Conservation (phyloP, 2,888 invertebrate genomes). For the Gisinianus flammeolus region DNA sequence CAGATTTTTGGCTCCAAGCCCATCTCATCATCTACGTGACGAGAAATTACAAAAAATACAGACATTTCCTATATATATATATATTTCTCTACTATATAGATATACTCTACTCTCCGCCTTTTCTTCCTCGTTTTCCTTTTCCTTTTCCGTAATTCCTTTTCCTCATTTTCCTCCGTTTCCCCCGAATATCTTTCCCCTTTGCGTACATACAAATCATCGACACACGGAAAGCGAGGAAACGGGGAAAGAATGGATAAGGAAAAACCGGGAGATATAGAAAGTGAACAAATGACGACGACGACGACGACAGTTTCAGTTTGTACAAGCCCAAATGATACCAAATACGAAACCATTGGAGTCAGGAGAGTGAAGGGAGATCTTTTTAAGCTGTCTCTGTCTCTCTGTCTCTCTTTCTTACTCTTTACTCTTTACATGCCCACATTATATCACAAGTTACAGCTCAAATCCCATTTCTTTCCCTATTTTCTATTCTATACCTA, state of each 20-base stretch:
- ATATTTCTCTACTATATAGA: conserved; percentile 11
- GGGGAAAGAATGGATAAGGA: not conserved
- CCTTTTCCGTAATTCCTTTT: not conserved
- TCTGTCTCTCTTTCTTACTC: no score
- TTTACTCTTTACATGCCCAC: no score
- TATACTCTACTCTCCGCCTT: not conserved
- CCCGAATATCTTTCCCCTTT: not conserved
- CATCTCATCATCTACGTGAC: conserved; percentile 43
- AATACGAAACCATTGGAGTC: no score
- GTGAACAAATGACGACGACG: not conserved
- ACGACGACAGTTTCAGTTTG: not conserved
- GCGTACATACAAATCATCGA: not conserved
- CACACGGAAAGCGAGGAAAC: not conserved
- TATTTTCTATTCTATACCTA: not conserved
- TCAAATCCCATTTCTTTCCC: no score
- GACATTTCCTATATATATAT: no score
- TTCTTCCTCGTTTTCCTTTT: conserved; percentile 20
- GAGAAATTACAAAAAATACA: conserved; percentile 42
- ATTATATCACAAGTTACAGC: no score
- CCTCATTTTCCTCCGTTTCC: not conserved
- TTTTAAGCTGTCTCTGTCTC: no score
- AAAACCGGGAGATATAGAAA: not conserved
- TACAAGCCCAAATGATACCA: not conserved
- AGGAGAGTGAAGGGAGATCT: no score
- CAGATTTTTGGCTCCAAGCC: conserved; percentile 39